Evolutionary conservation across 1,140 invertebrate species (phyloP).

Genomic region (Ganaspis sp.): DNA sequence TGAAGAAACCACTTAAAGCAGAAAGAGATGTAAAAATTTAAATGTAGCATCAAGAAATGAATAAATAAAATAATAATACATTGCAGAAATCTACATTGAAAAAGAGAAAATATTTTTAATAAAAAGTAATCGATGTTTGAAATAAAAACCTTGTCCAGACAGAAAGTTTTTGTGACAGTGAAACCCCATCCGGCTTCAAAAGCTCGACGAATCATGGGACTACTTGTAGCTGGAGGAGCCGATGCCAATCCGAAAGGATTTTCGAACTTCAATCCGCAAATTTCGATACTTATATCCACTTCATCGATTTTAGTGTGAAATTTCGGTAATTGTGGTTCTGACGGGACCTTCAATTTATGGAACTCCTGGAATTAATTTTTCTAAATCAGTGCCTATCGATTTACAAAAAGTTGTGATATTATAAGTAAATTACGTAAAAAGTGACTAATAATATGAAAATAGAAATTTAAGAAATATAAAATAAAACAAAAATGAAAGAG

Average conservation of each 20-base stretch:
- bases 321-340: conserved; percentile 87
- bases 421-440: too few relatives aligned
- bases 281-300: conserved; percentile 93
- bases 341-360: conserved; percentile 78
- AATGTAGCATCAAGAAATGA: too few relatives aligned
- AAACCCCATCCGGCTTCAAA: conserved; percentile 98
- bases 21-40: too few relatives aligned
- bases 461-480: too few relatives aligned
- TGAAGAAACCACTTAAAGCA: too few relatives aligned
- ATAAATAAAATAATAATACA: too few relatives aligned
- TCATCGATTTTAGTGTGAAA: conserved; percentile 96
- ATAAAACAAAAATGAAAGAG: too few relatives aligned
- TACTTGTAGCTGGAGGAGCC: conserved; percentile 95
- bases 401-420: too few relatives aligned
- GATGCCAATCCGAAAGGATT: conserved; percentile 99
- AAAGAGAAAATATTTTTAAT: not conserved
- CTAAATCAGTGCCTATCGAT: not conserved
- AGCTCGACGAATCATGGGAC: conserved; percentile 95
- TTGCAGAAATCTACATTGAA: too few relatives aligned
- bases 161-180: conserved; percentile 97
- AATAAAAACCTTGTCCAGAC: conserved; percentile 90
- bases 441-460: too few relatives aligned
- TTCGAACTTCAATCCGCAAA: conserved; percentile 95
- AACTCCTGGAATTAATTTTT: conserved; percentile 8
- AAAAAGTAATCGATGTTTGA: not conserved